These are phyloP conservation scores for Siderastrea siderea DNA, from an alignment of 92 coral and sea anemone genomes.

Conservation along the genomic window DNA sequence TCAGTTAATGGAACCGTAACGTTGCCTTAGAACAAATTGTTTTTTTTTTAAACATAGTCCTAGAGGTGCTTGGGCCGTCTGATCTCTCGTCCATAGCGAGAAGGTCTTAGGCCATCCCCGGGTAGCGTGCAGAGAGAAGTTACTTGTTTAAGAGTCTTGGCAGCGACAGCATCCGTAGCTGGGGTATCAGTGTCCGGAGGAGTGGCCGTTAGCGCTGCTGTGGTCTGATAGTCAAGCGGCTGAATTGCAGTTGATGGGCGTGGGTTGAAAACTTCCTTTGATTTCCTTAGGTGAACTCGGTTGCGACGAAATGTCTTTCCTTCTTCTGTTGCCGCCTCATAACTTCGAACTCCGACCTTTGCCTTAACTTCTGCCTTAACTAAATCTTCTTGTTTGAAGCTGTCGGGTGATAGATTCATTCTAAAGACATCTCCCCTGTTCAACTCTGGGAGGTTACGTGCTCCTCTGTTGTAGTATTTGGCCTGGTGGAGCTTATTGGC, in stretches of 20 bases:
- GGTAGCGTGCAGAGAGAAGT: too few relatives aligned
- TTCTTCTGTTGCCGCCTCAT: conserved; percentile 1
- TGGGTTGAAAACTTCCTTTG: neutral
- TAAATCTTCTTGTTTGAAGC: conserved; percentile 5
- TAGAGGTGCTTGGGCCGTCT: neutral
- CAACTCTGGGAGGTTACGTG: conserved; percentile 34
- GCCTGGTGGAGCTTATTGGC: conserved; percentile 48
- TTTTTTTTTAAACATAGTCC: neutral
- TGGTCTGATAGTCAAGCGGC: too few relatives aligned
- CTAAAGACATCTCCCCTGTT: neutral
- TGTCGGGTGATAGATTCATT: neutral
- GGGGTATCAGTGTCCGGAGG: neutral
- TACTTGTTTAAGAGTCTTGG: too few relatives aligned
- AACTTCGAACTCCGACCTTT: neutral
- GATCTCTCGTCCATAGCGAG: neutral
- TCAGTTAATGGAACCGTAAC: too few relatives aligned
- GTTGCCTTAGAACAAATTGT: too few relatives aligned
- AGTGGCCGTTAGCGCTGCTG: neutral
- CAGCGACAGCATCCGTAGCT: neutral
- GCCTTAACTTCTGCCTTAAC: neutral
- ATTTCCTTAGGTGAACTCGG: conserved; percentile 3
- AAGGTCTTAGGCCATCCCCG: too few relatives aligned
- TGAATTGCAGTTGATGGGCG: too few relatives aligned
- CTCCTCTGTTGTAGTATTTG: conserved; percentile 55
- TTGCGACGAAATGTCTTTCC: conserved; percentile 3